phyloP scores from a whole-genome alignment of 2,797 vertebrate genomes.

The Threskiornis aethiopicus region DNA sequence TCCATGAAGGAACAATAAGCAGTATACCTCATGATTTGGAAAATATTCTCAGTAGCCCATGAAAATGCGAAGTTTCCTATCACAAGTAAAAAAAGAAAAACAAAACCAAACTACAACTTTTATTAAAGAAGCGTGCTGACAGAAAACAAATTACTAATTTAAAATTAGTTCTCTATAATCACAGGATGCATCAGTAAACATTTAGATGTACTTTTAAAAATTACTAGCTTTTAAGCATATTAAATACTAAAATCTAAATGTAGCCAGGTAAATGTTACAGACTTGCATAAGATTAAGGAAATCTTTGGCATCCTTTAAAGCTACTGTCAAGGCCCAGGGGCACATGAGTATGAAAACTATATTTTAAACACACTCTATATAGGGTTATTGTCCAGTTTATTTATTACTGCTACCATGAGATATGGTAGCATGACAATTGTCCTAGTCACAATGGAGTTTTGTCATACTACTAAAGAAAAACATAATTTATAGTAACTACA shows the following conservation, averaged over 20 bases:
- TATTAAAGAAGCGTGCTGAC: not conserved
- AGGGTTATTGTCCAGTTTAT: not conserved
- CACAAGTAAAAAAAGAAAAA: not conserved
- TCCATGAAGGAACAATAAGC: not conserved
- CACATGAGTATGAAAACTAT: not conserved
- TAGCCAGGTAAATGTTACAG: not conserved
- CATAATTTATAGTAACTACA: not conserved
- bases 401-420: not conserved
- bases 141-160: not conserved
- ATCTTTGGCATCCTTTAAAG: not conserved
- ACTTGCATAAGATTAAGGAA: not conserved
- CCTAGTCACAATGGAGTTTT: not conserved
- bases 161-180: not conserved
- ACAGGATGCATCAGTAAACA: not conserved
- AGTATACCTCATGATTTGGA: not conserved
- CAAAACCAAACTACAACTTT: not conserved
- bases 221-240: not conserved
- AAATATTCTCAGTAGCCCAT: not conserved
- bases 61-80: not conserved
- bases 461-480: not conserved
- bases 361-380: not conserved
- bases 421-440: not conserved
- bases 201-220: not conserved
- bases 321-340: not conserved
- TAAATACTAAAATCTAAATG: not conserved